Base-by-base conservation (phyloP, 2,113 vertebrate genomes). In the Raja brachyura region DNA sequence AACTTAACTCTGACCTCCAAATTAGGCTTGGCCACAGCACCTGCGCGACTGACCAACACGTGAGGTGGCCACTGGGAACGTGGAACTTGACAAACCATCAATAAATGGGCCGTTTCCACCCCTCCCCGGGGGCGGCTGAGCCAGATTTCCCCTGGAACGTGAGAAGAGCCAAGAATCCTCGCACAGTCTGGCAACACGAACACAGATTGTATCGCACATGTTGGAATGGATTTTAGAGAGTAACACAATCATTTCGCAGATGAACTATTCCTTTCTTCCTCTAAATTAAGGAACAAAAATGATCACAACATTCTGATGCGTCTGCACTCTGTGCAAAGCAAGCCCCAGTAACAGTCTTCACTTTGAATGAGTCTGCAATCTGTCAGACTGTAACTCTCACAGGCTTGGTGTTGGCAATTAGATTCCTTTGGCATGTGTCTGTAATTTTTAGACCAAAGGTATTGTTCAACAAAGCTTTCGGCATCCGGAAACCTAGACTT, bases 321-420 rank as follows among this genome's bases (percentile, higher is more conserved):
- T 86, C 14, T 63, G 56, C 56, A 63, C 54, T 4, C n/a, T 63
- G 61, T 31, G 83, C n/a, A 88, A 63, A 28, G 31, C 7, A 63
- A 88, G 28, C 13, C 22, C 59, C 28, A 16, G 59, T n/a, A 31
- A 28, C 28, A 14, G 28, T n/a, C 83, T 66, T 31, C 59, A 88
- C 14, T 63, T 31, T 88, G 83, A 86, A n/a, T 86, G 59, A 59
- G 59, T 88, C 31, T 63, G 59, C 83, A 88, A 88, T 88, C 56
- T 88, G 59, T 88, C 28, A 63, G 61, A 6, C 59, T 63, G 56
- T 85, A 11, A 8, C 28, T 4, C 13, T 63, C 56, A 16, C 13
- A 13, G 5, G 13, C 83, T 63, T 59, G 18, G 13, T 88, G 83
- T 28, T 88, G 59, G 56, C 83, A 88, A 1, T 4, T 0, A 63